Conservation (phyloP, 2,888 invertebrate species). For the Ariolimax columbianus region DNA sequence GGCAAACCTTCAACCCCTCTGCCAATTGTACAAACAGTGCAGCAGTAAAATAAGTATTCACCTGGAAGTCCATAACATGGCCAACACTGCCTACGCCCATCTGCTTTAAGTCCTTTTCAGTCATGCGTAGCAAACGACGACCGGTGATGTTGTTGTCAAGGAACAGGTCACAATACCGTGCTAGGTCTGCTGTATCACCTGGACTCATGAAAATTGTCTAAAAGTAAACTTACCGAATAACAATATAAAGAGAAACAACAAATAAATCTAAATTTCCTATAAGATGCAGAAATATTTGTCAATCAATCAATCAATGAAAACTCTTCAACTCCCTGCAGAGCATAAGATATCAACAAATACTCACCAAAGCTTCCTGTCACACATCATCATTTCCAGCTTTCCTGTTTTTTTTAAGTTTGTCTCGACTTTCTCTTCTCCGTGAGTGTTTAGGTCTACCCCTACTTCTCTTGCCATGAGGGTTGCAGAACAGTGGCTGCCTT, state of each 20-base stretch:
- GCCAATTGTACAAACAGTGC: no score
- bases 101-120: slow-evolving; percentile 71
- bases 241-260: neutral
- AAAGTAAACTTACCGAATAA: neutral
- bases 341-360: no score
- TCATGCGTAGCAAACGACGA: slow-evolving; percentile 72
- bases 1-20: no score
- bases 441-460: no score
- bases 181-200: slow-evolving; percentile 72
- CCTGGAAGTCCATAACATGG: slow-evolving; percentile 75
- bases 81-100: slow-evolving; percentile 77
- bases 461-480: no score
- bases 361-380: no score
- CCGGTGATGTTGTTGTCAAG: slow-evolving; percentile 77
- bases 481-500: no score
- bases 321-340: no score
- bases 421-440: no score
- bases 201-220: slow-evolving; percentile 25
- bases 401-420: no score
- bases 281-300: neutral
- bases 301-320: no score
- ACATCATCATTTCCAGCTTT: no score
- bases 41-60: slow-evolving; percentile 57
- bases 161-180: slow-evolving; percentile 75
- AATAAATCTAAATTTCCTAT: neutral